Base-by-base conservation (phyloP, 1,140 invertebrate genomes). In the Batillaria attramentaria region DNA sequence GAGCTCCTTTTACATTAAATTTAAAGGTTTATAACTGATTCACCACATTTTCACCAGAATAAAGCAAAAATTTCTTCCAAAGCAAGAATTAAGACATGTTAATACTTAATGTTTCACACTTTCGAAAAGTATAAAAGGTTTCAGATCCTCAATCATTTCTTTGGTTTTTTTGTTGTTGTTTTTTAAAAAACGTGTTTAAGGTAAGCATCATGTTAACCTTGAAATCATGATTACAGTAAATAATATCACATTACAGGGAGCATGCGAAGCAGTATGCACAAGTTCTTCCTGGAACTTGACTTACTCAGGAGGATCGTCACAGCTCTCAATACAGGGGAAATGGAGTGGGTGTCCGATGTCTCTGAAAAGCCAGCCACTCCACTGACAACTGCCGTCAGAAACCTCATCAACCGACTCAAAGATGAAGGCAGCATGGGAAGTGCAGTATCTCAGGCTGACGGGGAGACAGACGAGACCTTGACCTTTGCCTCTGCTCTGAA, bases 331-430 rank as follows among this genome's bases (percentile, higher is more conserved):
- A 82, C 82, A 3, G 69, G 75, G 39, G 80, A 85, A 73, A 73
- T 87, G n/a, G 82, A 82, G 10, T 87, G 85, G 85, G 57, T 84
- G 1, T 46, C 33, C 57, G 73, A 54, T 60, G 69, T 39, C 57
- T 24, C 54, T 39, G 82, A 84, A 39, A 54, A 78, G 33, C 72
- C 69, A 8, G 54, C 78, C 2, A 31, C 60, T 16, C 75, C 82
- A 8, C 72, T 84, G 5, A 68, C 83, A 20, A 79, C 82, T 20
- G 50, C 65, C 35, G 65, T 87, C 2, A 79, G 84, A 65, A 79
- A 79, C 18, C 78, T 82, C 28, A 70, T 87, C 33, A 82, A 85
- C 33, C 60, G 70, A 42, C 57, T 82, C 37, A 79, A 84, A 41
- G 66, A 78, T 74, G 60, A 79, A 81, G 80, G 70, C 72, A 57